Percentiles rank a stretch among this genome's conserved stretches.
These are phyloP conservation scores for Falco concolor DNA, from an alignment of 2,797 vertebrate species.

Conservation along the genomic window DNA sequence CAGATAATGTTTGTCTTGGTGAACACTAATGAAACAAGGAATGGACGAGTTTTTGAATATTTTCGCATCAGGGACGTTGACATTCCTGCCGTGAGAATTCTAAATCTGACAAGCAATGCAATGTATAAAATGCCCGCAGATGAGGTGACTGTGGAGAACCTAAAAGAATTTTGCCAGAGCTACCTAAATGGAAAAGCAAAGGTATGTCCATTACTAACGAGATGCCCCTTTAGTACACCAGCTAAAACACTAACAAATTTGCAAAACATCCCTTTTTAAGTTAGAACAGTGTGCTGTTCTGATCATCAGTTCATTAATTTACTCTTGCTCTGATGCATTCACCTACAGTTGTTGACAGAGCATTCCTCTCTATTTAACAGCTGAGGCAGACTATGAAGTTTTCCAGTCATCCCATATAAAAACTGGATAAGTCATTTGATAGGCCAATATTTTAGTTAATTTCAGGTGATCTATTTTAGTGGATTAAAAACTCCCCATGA, in stretches of 20 bases:
- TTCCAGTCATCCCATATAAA: neutral
- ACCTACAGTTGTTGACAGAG: neutral
- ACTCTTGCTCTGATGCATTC: neutral
- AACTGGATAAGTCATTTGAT: neutral
- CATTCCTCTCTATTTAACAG: neutral
- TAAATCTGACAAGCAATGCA: conserved; percentile 82
- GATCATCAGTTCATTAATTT: neutral
- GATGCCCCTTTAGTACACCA: neutral
- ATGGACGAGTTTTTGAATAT: conserved; percentile 84
- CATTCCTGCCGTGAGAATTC: conserved; percentile 81
- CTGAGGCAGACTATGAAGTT: neutral
- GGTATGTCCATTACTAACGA: conserved; percentile 65
- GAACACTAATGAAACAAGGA: conserved; percentile 81
- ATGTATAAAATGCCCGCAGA: conserved; percentile 88
- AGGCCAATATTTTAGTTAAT: neutral
- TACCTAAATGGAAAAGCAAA: conserved; percentile 84
- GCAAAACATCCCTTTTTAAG: neutral
- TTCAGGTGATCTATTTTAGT: neutral
- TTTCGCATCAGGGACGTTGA: conserved; percentile 80
- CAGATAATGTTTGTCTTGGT: conserved; percentile 87
- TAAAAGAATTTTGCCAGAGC: conserved; percentile 78
- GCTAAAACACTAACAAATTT: neutral
- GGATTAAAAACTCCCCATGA: neutral
- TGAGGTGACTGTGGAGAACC: conserved; percentile 70
- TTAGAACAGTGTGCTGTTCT: neutral